Conservation (phyloP, 2,797 vertebrate genomes). For the Anniella stebbinsi region DNA sequence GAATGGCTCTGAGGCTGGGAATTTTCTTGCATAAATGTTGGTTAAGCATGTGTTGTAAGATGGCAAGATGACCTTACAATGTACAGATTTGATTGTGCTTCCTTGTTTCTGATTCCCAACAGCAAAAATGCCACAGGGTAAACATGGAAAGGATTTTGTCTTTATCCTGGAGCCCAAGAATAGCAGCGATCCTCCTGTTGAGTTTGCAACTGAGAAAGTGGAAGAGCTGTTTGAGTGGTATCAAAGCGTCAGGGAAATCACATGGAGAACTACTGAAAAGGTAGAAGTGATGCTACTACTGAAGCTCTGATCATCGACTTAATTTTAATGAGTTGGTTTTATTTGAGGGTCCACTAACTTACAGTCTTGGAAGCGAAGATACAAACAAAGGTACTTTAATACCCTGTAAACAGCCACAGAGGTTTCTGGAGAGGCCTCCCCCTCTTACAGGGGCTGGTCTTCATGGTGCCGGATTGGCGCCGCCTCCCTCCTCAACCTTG, state of each 20-base stretch:
- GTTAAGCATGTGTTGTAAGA: not conserved
- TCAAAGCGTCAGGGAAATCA: slow-evolving; percentile 89
- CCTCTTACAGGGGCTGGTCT: not conserved
- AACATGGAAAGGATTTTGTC: slow-evolving; percentile 87
- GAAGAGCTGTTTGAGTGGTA: slow-evolving; percentile 96
- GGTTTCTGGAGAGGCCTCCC: not conserved
- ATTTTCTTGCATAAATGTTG: not conserved
- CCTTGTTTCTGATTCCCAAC: slow-evolving; percentile 42
- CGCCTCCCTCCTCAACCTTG: too few relatives aligned
- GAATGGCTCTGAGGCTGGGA: too few relatives aligned
- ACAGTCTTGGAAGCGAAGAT: not conserved
- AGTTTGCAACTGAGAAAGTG: slow-evolving; percentile 88
- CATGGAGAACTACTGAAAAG: slow-evolving; percentile 85
- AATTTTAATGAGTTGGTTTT: not conserved
- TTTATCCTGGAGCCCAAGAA: slow-evolving; percentile 88
- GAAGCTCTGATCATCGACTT: not conserved
- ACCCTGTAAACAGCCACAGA: not conserved
- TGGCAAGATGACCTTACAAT: not conserved
- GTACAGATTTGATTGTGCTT: slow-evolving; percentile 27
- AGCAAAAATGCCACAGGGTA: slow-evolving; percentile 88
- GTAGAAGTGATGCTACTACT: slow-evolving; percentile 53
- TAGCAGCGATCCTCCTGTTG: slow-evolving; percentile 84
- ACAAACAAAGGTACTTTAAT: not conserved
- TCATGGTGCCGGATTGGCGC: not conserved
- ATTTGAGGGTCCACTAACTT: not conserved